Evolutionary conservation across 1,140 invertebrate genomes (phyloP), one percentile per base, ranked within the genome.

Genomic region (Heliconius eleuchia): DNA sequence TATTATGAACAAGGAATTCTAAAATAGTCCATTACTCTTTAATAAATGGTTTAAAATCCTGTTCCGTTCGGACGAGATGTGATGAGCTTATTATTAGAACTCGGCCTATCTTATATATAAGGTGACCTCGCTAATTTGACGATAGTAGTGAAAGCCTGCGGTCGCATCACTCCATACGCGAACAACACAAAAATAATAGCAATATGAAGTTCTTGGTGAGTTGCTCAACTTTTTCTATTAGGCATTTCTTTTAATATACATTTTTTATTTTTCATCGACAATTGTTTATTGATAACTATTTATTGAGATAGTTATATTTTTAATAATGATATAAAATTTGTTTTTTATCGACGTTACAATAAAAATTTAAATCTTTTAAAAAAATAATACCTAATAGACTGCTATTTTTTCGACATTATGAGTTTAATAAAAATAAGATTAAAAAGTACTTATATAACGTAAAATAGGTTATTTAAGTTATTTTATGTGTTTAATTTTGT

Each of bases 191-290:
- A 57, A 18, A 30, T 46, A 9, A 60, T 78, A 80, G 79, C 84
- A 84, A 80, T 19, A 85, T 85, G 84, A 85, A 84, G 73, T 46
- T 81, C 39, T 71, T 83, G 82, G 82, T 85, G 57, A 85, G 82
- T 85, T 80, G 76, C 84, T 76, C 19, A 27, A 7, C 0, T 18
- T 66, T 50, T 27, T 73, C 27, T 71, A 5, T 19, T 23, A 77
- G 76, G 74, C 77, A 23, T 23, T 73, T 52, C 16, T 74, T 0
- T n/a, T 55, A 55, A 23, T 57, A 1, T 6, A 1, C 9, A 5
- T 16, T 16, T 30, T 3, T 6, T 3, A 66, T 4, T 27, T 16
- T 60, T 66, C 4, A n/a, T 27, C n/a, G 13, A 18, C 18, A 55
- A 55, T 57, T 23, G n/a, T 23, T 57, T 27, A n/a, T 57, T 57